These are phyloP conservation scores for Lochmaea crataegi DNA, from an alignment of 2,888 invertebrate genomes.

Conservation along the genomic window DNA sequence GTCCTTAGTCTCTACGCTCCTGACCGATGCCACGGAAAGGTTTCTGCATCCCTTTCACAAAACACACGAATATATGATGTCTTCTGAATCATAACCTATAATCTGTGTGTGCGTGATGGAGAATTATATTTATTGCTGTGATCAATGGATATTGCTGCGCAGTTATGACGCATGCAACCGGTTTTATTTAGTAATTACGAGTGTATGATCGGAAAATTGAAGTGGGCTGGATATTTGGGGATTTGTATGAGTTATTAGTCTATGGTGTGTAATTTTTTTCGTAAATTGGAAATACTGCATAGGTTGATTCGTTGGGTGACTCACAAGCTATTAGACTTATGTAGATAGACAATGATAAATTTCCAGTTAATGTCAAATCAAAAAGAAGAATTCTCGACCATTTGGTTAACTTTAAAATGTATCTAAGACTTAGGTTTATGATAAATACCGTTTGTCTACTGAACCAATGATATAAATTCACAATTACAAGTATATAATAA, in stretches of 20 bases:
- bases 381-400: background rate
- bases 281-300: background rate
- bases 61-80: constrained; percentile 59
- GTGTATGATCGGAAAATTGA: constrained; percentile 33
- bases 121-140: constrained; percentile 58
- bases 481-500: no score
- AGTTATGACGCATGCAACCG: constrained; percentile 48
- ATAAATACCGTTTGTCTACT: no score
- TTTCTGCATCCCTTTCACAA: constrained; percentile 51
- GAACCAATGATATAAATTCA: no score
- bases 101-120: constrained; percentile 55
- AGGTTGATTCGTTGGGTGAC: background rate
- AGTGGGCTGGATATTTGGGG: constrained; percentile 39
- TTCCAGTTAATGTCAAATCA: no score
- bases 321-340: background rate
- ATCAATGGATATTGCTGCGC: constrained; percentile 39
- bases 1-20: no score
- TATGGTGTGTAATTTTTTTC: background rate
- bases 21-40: constrained; percentile 26
- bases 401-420: background rate
- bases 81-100: constrained; percentile 59
- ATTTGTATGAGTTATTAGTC: constrained; percentile 38
- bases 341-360: background rate
- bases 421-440: background rate
- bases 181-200: constrained; percentile 38